Percentiles rank a stretch among this genome's conserved stretches.
Evolutionary conservation across 1,140 invertebrate species (phyloP).

Genomic region (Pomacea maculata): DNA sequence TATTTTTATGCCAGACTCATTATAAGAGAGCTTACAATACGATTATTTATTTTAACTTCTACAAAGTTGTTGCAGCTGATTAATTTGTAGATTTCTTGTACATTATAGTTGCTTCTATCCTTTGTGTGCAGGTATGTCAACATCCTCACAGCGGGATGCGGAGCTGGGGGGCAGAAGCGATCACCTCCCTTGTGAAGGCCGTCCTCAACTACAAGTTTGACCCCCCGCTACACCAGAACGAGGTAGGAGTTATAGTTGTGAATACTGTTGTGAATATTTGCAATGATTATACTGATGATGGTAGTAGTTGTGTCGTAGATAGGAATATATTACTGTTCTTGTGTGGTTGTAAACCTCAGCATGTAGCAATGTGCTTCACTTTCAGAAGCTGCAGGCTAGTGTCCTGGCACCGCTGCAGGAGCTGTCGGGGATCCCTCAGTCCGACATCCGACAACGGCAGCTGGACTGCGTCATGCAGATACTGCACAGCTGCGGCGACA

Average conservation of each 20-base stretch:
- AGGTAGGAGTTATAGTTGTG: conserved; percentile 66
- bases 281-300: background rate
- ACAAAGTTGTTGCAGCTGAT: background rate
- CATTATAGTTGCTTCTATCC: background rate
- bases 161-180: conserved; percentile 96
- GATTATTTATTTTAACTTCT: background rate
- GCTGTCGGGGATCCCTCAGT: conserved; percentile 86
- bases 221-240: conserved; percentile 84
- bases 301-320: background rate
- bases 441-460: conserved; percentile 93
- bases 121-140: conserved; percentile 74
- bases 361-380: background rate
- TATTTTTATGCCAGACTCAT: too few species aligned
- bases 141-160: conserved; percentile 95
- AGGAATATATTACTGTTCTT: background rate
- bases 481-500: conserved; percentile 91
- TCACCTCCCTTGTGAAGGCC: conserved; percentile 92
- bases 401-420: conserved; percentile 89
- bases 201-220: conserved; percentile 83
- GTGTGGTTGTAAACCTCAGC: background rate
- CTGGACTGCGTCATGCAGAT: conserved; percentile 93
- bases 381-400: conserved; percentile 83
- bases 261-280: background rate
- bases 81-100: too few species aligned
- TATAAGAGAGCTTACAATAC: too few species aligned